Conservation (phyloP, 2,113 vertebrate species). For the Mesoclemmys tuberculata region DNA sequence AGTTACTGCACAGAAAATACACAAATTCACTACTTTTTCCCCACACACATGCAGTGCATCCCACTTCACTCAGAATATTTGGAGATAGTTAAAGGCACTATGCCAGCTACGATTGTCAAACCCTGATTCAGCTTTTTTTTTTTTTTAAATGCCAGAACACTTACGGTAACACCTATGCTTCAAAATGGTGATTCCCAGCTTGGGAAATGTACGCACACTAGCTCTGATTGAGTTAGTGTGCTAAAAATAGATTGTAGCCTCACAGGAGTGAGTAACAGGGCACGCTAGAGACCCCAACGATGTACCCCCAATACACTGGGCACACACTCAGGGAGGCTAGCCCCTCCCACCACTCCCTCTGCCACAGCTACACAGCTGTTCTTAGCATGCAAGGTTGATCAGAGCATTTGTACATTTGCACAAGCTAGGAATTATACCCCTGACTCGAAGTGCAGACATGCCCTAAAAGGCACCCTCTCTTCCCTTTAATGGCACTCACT, state of each 20-base stretch:
- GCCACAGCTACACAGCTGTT: background rate
- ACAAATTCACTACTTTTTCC: background rate
- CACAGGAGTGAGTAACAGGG: background rate
- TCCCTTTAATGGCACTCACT: background rate
- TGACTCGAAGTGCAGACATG: background rate
- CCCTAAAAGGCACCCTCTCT: background rate
- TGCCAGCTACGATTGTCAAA: background rate
- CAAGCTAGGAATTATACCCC: background rate
- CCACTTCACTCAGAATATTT: background rate
- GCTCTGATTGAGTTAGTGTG: too few species aligned
- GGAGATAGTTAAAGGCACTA: background rate
- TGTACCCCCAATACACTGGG: background rate
- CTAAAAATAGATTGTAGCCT: background rate
- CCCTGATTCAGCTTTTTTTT: background rate
- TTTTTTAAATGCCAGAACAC: background rate
- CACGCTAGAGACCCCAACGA: background rate
- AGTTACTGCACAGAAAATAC: background rate
- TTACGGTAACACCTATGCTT: background rate
- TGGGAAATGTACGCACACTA: too few species aligned
- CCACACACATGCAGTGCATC: background rate
- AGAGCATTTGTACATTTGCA: background rate
- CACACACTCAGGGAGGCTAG: background rate
- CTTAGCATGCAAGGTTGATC: too few species aligned
- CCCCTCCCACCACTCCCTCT: too few species aligned
- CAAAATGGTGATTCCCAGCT: background rate